Percentiles rank a stretch among this genome's conserved stretches.
phyloP scores from a whole-genome alignment of 2,113 vertebrate species.

The Cromileptes altivelis region DNA sequence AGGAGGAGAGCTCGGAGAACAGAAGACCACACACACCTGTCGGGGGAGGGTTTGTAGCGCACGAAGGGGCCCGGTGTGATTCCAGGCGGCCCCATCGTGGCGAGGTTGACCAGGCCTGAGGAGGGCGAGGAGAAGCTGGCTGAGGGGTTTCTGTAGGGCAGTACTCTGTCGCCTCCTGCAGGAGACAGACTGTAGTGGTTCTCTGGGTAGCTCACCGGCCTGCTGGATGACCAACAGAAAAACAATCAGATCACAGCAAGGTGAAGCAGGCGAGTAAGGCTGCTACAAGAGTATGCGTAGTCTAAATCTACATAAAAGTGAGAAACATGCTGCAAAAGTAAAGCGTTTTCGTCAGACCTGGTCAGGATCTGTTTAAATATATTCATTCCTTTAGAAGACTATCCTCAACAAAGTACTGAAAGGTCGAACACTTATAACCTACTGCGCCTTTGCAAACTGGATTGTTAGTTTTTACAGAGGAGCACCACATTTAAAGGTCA shows the following conservation, averaged over 20 bases:
- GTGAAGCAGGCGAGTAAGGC: background rate
- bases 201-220: conserved; percentile 95
- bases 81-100: conserved; percentile 68
- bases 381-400: too few species aligned
- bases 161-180: conserved; percentile 84
- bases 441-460: too few species aligned
- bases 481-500: too few species aligned
- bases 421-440: too few species aligned
- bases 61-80: conserved; percentile 81
- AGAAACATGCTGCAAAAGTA: background rate
- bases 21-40: conserved; percentile 83
- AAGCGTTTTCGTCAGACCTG: too few species aligned
- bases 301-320: background rate
- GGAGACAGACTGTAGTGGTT: conserved; percentile 88
- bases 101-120: conserved; percentile 69
- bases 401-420: too few species aligned
- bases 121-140: conserved; percentile 92
- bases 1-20: background rate
- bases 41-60: conserved; percentile 90
- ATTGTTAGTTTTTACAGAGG: too few species aligned
- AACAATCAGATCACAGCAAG: conserved; percentile 20
- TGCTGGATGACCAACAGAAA: conserved; percentile 58
- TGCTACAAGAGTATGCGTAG: background rate
- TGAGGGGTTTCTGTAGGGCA: conserved; percentile 91
- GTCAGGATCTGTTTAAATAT: too few species aligned